These are phyloP conservation scores for Brachynemurus nebulosus DNA, from an alignment of 2,888 invertebrate genomes.

Conservation along the genomic window DNA sequence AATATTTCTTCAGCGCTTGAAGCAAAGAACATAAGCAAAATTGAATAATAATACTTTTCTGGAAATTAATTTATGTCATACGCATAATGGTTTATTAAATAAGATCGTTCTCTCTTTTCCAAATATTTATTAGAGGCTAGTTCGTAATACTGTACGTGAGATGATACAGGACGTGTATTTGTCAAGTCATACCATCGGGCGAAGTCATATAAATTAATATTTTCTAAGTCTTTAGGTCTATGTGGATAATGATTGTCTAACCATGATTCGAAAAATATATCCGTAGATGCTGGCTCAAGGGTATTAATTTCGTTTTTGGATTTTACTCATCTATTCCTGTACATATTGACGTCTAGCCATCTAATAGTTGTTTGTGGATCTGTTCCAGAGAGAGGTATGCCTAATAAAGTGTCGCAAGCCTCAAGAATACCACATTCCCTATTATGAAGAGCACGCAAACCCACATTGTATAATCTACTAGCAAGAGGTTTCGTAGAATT, in stretches of 20 bases:
- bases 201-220: slow-evolving; percentile 18
- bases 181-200: slow-evolving; percentile 18
- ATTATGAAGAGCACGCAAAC: slow-evolving; percentile 20
- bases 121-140: slow-evolving; percentile 8
- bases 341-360: slow-evolving; percentile 23
- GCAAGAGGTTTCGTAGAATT: slow-evolving; percentile 21
- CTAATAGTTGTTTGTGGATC: slow-evolving; percentile 23
- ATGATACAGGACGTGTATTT: no score
- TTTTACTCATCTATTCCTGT: slow-evolving; percentile 20
- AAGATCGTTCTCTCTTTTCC: not conserved
- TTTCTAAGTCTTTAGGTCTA: not conserved
- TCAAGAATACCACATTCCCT: slow-evolving; percentile 26
- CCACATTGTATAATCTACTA: slow-evolving; percentile 22
- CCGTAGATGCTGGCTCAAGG: not conserved
- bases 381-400: slow-evolving; percentile 23
- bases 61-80: no score
- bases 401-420: slow-evolving; percentile 23
- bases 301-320: slow-evolving; percentile 16
- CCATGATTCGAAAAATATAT: not conserved
- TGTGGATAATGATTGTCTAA: not conserved
- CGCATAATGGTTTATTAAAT: not conserved
- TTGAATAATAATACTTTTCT: no score
- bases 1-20: no score
- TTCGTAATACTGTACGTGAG: slow-evolving; percentile 20
- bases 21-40: no score